phyloP scores from a whole-genome alignment of 1,140 invertebrate genomes.

The Muscidifurax raptorellus region DNA sequence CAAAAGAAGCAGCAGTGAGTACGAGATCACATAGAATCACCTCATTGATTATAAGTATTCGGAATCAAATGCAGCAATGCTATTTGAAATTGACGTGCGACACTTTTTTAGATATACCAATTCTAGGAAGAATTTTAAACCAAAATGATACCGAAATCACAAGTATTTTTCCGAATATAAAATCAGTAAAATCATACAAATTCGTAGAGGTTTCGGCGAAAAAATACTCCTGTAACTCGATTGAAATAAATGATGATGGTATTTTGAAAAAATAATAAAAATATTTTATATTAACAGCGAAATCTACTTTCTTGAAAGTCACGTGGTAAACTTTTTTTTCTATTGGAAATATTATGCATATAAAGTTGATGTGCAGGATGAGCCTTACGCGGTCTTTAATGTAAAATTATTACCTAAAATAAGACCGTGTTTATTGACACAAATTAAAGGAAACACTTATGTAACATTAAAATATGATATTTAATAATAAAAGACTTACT shows the following conservation, averaged over 20 bases:
- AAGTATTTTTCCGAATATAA: background rate
- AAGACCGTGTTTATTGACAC: background rate
- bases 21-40: background rate
- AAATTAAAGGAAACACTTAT: background rate
- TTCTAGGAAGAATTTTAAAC: background rate
- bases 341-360: background rate
- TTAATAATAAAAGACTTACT: background rate
- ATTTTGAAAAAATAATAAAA: background rate
- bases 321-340: background rate
- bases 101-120: background rate
- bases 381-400: background rate
- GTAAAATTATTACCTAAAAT: background rate
- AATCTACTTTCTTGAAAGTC: background rate
- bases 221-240: background rate
- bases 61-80: constrained; percentile 20
- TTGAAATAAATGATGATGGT: background rate
- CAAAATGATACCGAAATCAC: background rate
- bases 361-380: background rate
- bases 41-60: constrained; percentile 20
- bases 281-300: constrained; percentile 3
- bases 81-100: background rate
- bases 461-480: background rate
- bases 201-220: background rate
- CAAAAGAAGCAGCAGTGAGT: constrained; percentile 13
- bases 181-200: background rate